Base-by-base conservation (phyloP, 2,888 invertebrate genomes). In the Rhagium mordax region DNA sequence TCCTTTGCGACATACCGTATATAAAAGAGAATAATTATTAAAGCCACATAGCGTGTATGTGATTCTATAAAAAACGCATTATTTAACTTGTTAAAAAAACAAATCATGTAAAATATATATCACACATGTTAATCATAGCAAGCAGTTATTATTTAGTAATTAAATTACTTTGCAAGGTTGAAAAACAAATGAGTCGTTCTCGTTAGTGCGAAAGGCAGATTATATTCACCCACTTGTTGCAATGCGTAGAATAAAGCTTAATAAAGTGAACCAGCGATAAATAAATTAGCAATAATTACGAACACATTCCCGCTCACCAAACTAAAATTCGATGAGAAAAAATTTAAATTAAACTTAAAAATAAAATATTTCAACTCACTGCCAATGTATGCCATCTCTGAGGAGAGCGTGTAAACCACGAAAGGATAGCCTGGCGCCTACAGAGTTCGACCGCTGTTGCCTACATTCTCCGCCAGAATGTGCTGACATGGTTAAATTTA, bases 351-450 rank as follows among this genome's bases (percentile, higher is more conserved):
- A 71, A 69, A 72, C 53, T 49, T 57, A 67, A 74, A 72, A 74
- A 70, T 79, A 75, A 69, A 76, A 79, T 47, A 74, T 74, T 72
- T 68, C 60, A 72, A 85, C 86, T 86, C 84, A 86, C 86, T 86
- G 86, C 84, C 85, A 84, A 70, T 81, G 81, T 60, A 84, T 82
- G 84, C 85, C 86, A 85, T 87, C 87, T 85, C 84, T 84, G 75
- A 87, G 82, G 72, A 87, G 77, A 51, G 79, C 79, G 55, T 83
- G 84, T 66, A 84, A 82, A 53, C 86, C 86, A 74, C 86, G 84
- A 79, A 87, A 87, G 21, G 86, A 85, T 21, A 85, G 78, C 53
- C 86, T 78, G 51, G 86, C 79, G 68, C 85, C 81, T 74, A 86
- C 80, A 41, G 87, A 87, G 75, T 86, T 85, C 74, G 86, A 86